A percentile compares a stretch with the other conserved stretches of the same genome.
Evolutionary conservation across 2,888 invertebrate genomes (phyloP).

Genomic region (Hydrotaea cyrtoneurina): DNA sequence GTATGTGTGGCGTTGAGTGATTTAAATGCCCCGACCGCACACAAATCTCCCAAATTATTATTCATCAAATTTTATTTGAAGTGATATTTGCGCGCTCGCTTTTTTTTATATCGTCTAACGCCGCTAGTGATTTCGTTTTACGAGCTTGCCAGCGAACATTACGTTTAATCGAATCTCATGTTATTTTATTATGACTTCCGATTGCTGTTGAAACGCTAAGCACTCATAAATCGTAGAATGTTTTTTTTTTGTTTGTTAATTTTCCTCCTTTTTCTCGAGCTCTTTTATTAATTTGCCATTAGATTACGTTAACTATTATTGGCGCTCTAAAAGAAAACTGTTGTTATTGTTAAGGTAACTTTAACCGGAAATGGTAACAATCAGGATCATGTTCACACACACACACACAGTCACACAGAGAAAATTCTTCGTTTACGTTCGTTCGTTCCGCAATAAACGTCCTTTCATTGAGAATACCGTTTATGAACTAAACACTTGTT

Average conservation of each 20-base stretch:
- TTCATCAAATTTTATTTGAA: not conserved
- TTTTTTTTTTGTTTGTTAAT: not conserved
- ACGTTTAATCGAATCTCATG: not conserved
- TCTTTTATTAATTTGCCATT: constrained; percentile 14
- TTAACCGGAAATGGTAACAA: not conserved
- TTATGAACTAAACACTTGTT: constrained; percentile 65
- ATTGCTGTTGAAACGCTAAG: not conserved
- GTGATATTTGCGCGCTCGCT: constrained; percentile 4
- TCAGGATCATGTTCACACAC: not conserved
- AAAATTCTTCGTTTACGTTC: constrained; percentile 1
- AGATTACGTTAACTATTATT: not conserved
- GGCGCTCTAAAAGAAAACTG: too few relatives aligned
- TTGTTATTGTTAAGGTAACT: not conserved
- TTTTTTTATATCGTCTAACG: too few relatives aligned
- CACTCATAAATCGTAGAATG: not conserved
- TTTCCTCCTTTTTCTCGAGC: not conserved
- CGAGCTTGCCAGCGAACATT: not conserved
- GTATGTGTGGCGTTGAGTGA: too few relatives aligned
- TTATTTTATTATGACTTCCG: not conserved
- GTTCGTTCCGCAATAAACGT: constrained; percentile 51
- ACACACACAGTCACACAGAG: not conserved
- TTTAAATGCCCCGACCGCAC: not conserved
- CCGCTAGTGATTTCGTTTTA: not conserved
- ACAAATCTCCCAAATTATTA: not conserved
- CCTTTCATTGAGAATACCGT: constrained; percentile 59